Evolutionary conservation across 1,140 invertebrate genomes (phyloP).

Genomic region (Papilio polytes): DNA sequence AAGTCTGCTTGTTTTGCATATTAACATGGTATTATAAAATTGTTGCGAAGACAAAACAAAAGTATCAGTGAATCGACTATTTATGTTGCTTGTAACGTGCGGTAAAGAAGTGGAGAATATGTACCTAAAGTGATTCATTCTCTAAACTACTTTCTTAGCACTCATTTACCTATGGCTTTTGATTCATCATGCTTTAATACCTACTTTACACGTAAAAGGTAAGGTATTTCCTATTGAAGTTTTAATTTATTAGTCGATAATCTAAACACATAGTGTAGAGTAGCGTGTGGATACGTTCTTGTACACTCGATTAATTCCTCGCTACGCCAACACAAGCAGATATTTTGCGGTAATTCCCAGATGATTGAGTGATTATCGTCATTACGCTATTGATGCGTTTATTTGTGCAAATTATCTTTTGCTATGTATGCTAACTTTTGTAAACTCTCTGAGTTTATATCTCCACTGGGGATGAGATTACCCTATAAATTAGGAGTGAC

Average conservation of each 20-base stretch:
- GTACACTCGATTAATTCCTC: background rate
- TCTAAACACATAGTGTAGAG: background rate
- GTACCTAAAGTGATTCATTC: conserved; percentile 16
- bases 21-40: background rate
- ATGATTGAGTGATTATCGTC: conserved; percentile 19
- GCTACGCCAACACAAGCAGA: background rate
- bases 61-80: background rate
- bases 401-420: background rate
- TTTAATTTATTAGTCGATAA: no score
- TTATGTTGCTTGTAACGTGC: background rate
- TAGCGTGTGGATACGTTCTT: background rate
- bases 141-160: conserved; percentile 18
- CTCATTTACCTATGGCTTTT: background rate
- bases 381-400: background rate
- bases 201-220: background rate
- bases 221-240: no score
- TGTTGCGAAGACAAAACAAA: background rate
- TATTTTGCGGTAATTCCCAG: background rate
- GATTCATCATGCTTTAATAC: conserved; percentile 12
- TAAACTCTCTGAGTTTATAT: no score
- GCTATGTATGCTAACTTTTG: no score
- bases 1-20: background rate
- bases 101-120: background rate
- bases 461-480: no score
- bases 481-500: no score